A percentile compares a stretch with the other conserved stretches of the same genome.
Conservation (phyloP, 2,888 invertebrate genomes). For the Netelia inedita region DNA sequence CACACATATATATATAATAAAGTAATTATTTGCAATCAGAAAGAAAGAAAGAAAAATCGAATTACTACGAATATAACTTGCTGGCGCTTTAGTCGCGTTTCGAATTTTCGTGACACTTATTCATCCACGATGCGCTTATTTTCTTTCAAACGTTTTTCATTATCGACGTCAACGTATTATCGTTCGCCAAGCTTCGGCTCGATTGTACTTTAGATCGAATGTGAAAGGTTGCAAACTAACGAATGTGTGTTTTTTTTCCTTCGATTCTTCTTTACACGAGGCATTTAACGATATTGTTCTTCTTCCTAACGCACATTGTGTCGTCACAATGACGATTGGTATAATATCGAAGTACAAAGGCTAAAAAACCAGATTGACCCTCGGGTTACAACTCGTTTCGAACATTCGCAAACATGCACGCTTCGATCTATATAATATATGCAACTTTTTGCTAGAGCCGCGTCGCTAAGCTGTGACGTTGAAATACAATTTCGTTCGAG, state of each 20-base stretch:
- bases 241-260: not conserved
- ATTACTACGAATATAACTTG: not conserved
- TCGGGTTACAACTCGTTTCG: conserved; percentile 45
- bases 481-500: not conserved
- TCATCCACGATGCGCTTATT: too few species aligned
- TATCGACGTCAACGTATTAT: too few species aligned
- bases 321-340: conserved; percentile 13
- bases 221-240: not conserved
- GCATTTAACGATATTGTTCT: conserved; percentile 14
- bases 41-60: not conserved
- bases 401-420: conserved; percentile 22
- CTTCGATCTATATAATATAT: conserved; percentile 15
- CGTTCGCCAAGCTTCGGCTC: not conserved
- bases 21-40: conserved; percentile 5
- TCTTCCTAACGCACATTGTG: not conserved
- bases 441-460: not conserved
- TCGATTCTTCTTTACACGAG: not conserved
- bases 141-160: too few species aligned
- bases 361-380: conserved; percentile 61
- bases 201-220: not conserved
- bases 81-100: not conserved
- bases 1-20: conserved; percentile 7
- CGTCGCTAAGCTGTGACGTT: too few species aligned
- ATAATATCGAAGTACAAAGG: conserved; percentile 31
- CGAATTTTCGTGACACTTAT: not conserved